Percentiles rank a stretch among this genome's conserved stretches.
Conservation (phyloP, 1,140 invertebrate genomes). For the Stegodyphus dumicola region DNA sequence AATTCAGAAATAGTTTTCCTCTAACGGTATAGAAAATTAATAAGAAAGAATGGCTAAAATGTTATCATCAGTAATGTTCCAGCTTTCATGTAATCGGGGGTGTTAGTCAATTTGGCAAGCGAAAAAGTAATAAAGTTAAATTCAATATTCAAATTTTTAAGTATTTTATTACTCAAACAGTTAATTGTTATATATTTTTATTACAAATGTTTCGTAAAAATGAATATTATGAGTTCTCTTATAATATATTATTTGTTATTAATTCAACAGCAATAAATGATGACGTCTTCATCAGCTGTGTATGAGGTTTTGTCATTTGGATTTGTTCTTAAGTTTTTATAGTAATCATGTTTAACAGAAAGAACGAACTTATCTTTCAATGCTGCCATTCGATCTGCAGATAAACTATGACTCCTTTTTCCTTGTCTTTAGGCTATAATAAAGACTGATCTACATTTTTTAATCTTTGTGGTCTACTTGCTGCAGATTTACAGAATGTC, state of each 20-base stretch:
- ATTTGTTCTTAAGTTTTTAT: constrained; percentile 30
- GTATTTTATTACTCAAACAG: neutral
- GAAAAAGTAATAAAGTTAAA: too few species aligned
- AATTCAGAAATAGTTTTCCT: too few species aligned
- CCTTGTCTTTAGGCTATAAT: constrained; percentile 8
- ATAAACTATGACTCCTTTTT: neutral
- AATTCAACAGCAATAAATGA: constrained; percentile 25
- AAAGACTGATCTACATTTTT: constrained; percentile 24
- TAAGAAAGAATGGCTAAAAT: too few species aligned
- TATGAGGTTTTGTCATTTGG: neutral
- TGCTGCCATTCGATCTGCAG: neutral
- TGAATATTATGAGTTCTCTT: neutral
- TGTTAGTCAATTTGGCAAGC: too few species aligned
- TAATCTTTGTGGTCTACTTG: neutral
- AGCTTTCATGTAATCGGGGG: too few species aligned
- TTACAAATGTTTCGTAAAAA: neutral
- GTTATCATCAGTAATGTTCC: too few species aligned
- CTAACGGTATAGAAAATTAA: too few species aligned
- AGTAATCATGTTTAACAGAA: constrained; percentile 15
- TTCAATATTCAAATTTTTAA: neutral
- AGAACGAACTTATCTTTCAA: neutral
- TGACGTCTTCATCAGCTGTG: constrained; percentile 22
- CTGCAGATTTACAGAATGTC: neutral
- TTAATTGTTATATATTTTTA: neutral
- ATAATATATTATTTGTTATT: neutral